A percentile compares a stretch with the other conserved stretches of the same genome.
These are phyloP conservation scores for Lytechinus variegatus DNA, from an alignment of 35 echinoderm and acorn worm species.

Conservation along the genomic window DNA sequence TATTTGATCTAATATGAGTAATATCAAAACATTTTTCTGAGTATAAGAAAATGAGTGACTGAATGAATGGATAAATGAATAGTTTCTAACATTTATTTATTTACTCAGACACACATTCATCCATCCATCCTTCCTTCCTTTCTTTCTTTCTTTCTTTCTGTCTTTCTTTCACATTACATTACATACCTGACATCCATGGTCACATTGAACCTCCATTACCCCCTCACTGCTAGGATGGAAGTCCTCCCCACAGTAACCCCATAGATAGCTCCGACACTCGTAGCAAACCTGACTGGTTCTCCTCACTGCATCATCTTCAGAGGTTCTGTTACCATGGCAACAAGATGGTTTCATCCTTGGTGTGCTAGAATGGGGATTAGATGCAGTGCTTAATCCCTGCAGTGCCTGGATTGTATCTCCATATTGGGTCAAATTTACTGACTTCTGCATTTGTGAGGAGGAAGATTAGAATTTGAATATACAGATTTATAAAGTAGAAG, in stretches of 20 bases:
- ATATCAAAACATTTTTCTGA: too few species aligned
- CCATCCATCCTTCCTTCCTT: too few species aligned
- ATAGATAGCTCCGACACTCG: neutral
- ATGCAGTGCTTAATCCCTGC: neutral
- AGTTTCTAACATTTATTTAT: too few species aligned
- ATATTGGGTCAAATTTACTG: neutral
- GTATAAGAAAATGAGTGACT: too few species aligned
- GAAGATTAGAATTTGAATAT: neutral
- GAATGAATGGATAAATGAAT: too few species aligned
- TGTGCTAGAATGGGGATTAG: neutral
- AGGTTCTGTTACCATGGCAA: neutral
- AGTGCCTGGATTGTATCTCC: neutral
- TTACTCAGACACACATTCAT: too few species aligned
- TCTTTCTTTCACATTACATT: neutral
- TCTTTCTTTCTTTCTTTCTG: too few species aligned
- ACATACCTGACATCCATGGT: neutral
- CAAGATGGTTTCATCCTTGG: neutral
- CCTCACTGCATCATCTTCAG: neutral
- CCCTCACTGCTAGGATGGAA: neutral
- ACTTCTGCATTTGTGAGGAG: neutral
- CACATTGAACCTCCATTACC: neutral
- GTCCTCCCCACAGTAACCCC: neutral
- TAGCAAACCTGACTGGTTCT: neutral
- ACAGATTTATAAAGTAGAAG: neutral
- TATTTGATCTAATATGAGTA: too few species aligned